Percentiles rank a stretch among this genome's conserved stretches.
These are phyloP conservation scores for Hystrix brachyura DNA, from an alignment of 2,113 vertebrate genomes.

Conservation along the genomic window DNA sequence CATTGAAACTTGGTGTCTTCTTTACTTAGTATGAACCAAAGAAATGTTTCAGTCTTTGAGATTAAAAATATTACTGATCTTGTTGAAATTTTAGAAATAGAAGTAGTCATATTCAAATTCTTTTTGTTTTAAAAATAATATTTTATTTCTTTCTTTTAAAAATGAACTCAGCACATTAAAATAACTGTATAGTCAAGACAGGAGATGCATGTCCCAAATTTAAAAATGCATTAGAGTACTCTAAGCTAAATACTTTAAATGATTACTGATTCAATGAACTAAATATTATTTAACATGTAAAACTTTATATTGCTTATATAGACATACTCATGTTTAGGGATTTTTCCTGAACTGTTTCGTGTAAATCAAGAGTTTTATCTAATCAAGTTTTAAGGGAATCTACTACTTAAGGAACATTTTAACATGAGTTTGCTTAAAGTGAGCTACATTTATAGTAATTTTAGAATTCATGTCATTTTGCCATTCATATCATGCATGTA, in stretches of 20 bases:
- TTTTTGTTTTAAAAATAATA: slow-evolving; percentile 27
- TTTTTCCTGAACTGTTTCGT: slow-evolving; percentile 20
- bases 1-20: not conserved
- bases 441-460: not conserved
- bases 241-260: not conserved
- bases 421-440: slow-evolving; percentile 44
- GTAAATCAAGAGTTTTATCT: slow-evolving; percentile 47
- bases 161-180: slow-evolving; percentile 2
- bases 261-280: slow-evolving; percentile 21
- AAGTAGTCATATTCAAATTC: not conserved
- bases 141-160: slow-evolving; percentile 37
- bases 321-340: not conserved
- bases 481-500: not conserved
- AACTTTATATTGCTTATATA: not conserved
- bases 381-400: slow-evolving; percentile 52
- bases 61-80: slow-evolving; percentile 4
- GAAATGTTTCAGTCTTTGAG: not conserved
- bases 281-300: slow-evolving; percentile 25
- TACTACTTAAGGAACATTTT: slow-evolving; percentile 48
- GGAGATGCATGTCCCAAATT: not conserved
- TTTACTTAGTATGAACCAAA: not conserved
- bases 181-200: not conserved
- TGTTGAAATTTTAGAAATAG: slow-evolving; percentile 28
- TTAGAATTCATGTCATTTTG: slow-evolving; percentile 50
- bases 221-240: not conserved